Evolutionary conservation across 2,888 invertebrate species (phyloP), one percentile per base, ranked within the genome.

Genomic region (Pandemis heparana): DNA sequence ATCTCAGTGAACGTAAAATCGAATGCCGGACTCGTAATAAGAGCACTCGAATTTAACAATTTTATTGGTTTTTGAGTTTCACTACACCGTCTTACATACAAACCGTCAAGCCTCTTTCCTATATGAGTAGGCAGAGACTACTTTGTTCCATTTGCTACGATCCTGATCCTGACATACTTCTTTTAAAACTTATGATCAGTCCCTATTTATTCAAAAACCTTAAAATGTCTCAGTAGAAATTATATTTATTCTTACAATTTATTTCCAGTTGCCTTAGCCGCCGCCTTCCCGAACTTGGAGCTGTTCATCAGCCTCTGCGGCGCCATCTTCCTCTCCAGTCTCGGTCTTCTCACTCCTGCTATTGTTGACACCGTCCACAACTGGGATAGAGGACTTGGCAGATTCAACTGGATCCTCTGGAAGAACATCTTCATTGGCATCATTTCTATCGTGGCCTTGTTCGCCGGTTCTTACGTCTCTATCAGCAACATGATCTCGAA

Each of bases 231-330:
- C 23, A 32, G 2, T 32, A 32, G 23, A 2, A 14, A 60, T 39
- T 16, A 39, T n/a, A 6, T 18, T 39, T 12, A 18, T 39, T 39
- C 39, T 0, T n/a, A 6, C 8, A 12, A n/a, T 74, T 71, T 75
- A 64, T 63, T 94, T 80, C 83, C 95, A 95, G 97, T 97, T 82
- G 95, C 95, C 4, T 86, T 98, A 60, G 97, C 98, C 0, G 96
- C 97, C 0, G 95, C 96, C 2, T 97, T 98, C 65, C 98, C 98
- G 0, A 96, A 98, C 81, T 89, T 99, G 79, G 98, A 97, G 71
- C 95, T 98, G 0, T 97, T 98, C 85, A 98, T 99, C 83, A 97
- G 97, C 66, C 93, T 99, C 51, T 97, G 98, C 7, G 99, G 99
- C 0, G 97, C 98, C 3, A 95, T 96, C 70, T 96, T 96, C 81